phyloP scores from a whole-genome alignment of 2,888 invertebrate genomes.

The Drosophila monieri region DNA sequence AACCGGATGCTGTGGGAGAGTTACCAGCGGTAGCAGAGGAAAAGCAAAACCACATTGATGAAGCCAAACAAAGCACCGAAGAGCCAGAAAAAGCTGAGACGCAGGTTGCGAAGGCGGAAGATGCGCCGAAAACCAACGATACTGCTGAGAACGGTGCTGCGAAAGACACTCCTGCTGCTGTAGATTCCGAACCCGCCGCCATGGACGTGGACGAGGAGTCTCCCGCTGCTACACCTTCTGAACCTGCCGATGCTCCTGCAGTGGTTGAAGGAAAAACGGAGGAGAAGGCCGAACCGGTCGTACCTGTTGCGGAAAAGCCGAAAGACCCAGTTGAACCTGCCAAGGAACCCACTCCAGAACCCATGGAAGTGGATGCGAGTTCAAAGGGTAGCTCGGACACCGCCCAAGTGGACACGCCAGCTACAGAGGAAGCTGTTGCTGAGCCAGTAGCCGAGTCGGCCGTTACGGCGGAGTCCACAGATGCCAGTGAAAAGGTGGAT shows the following conservation, averaged over 20 bases:
- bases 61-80: conserved; percentile 41
- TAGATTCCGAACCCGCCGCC: conserved; percentile 31
- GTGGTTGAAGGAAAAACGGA: conserved; percentile 39
- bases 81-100: conserved; percentile 38
- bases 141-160: conserved; percentile 43
- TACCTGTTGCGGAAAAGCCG: conserved; percentile 33
- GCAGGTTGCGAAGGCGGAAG: conserved; percentile 47
- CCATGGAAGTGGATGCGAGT: conserved; percentile 82
- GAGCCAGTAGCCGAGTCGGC: conserved; percentile 19
- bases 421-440: conserved; percentile 16
- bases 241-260: conserved; percentile 31
- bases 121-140: conserved; percentile 48
- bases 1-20: conserved; percentile 51
- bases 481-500: conserved; percentile 47
- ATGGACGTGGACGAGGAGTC: conserved; percentile 62
- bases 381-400: conserved; percentile 54
- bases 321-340: conserved; percentile 41
- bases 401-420: conserved; percentile 33
- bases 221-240: conserved; percentile 12
- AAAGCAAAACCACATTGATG: conserved; percentile 61
- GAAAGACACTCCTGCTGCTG: conserved; percentile 36
- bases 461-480: conserved; percentile 20
- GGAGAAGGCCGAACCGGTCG: conserved; percentile 28
- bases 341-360: conserved; percentile 75
- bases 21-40: conserved; percentile 43